Evolutionary conservation across 2,113 vertebrate genomes (phyloP).

Genomic region (Alectura lathami): DNA sequence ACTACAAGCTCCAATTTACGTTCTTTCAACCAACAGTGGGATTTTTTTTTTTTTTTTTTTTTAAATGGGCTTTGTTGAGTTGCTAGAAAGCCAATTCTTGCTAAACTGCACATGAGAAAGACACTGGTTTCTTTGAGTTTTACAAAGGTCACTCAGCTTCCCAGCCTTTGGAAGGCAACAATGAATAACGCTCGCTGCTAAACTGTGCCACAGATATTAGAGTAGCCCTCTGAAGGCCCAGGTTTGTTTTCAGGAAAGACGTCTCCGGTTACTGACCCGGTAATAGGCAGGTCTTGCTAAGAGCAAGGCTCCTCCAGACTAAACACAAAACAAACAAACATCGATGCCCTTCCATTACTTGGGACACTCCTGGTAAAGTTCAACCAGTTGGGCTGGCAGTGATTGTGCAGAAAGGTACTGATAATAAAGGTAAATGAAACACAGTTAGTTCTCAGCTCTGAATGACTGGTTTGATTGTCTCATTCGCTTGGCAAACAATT

Average conservation of each 20-base stretch:
- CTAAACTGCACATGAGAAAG: background rate
- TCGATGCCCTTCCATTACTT: constrained; percentile 24
- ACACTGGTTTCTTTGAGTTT: background rate
- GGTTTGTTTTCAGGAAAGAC: background rate
- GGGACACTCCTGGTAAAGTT: constrained; percentile 35
- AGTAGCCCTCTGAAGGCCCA: background rate
- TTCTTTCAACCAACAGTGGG: constrained; percentile 73
- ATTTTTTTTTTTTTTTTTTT: constrained; percentile 63
- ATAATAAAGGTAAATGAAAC: constrained; percentile 64
- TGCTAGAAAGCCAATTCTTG: constrained; percentile 77
- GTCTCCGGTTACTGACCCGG: background rate
- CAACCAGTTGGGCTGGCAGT: constrained; percentile 42
- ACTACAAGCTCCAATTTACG: constrained; percentile 75
- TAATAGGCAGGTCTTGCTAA: background rate
- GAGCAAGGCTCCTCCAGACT: constrained; percentile 28
- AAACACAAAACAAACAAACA: constrained; percentile 58
- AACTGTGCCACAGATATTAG: background rate
- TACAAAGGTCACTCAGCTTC: background rate
- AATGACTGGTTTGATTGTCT: constrained; percentile 55
- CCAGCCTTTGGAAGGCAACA: background rate
- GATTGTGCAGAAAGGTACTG: constrained; percentile 49
- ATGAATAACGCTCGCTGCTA: background rate
- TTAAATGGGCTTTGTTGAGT: constrained; percentile 76
- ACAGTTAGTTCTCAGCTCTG: constrained; percentile 49
- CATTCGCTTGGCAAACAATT: constrained; percentile 65